Conservation (phyloP, 2,113 vertebrate genomes). For the Danionella cerebrum region DNA sequence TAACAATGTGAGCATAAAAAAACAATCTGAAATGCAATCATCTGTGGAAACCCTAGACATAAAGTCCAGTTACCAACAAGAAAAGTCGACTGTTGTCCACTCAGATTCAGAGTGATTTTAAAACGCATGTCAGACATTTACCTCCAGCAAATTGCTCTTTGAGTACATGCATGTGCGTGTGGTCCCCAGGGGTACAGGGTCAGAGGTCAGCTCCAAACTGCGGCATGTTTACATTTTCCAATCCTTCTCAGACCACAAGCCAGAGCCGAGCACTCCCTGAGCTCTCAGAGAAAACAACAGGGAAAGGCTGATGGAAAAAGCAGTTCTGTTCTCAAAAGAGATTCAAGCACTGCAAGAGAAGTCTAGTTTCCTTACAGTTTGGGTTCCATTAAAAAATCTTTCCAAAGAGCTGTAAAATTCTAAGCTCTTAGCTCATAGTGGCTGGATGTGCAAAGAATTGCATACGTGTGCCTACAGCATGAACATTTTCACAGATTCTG, state of each 20-base stretch:
- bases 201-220: slow-evolving; percentile 23
- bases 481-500: neutral
- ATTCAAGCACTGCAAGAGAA: slow-evolving; percentile 16
- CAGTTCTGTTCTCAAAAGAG: slow-evolving; percentile 19
- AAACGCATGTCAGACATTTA: neutral
- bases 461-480: too few species aligned
- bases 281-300: slow-evolving; percentile 25
- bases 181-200: slow-evolving; percentile 2
- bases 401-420: slow-evolving; percentile 30
- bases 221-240: slow-evolving; percentile 24
- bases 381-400: slow-evolving; percentile 25
- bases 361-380: slow-evolving; percentile 30
- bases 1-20: neutral
- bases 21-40: neutral
- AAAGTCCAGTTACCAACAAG: neutral
- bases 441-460: neutral
- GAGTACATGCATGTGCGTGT: neutral
- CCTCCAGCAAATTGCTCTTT: neutral
- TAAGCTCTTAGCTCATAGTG: neutral
- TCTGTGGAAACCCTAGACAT: neutral
- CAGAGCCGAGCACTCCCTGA: neutral
- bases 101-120: neutral
- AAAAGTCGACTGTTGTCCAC: neutral
- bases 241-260: slow-evolving; percentile 5
- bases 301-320: slow-evolving; percentile 43